Base-by-base conservation (phyloP, 2,888 invertebrate species). In the Ormyrus pomaceus region DNA sequence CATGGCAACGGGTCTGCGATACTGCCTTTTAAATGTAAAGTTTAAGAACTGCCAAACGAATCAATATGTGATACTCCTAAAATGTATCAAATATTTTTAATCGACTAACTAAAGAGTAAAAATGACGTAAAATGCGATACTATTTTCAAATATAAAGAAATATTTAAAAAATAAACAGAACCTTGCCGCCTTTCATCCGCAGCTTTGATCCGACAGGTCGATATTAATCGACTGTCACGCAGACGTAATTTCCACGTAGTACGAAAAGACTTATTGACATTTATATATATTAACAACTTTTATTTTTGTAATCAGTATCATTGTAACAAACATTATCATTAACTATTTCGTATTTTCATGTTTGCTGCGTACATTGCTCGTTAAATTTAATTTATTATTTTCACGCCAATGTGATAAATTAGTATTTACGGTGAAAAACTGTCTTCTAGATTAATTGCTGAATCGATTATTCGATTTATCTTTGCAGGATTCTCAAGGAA, bases 331-430 rank as follows among this genome's bases (percentile, higher is more conserved):
- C 45, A 66, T 76, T 66, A 66, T 76, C 61, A 80, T 75, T 66
- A 77, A 72, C 66, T 77, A 69, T 55, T 69, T 69, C 77, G 51
- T 78, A 71, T 65, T 53, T 68, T 71, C 78, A 71, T 71, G 46
- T 68, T 69, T 64, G 73, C 73, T 79, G 74, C 73, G 66, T 79
- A 80, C 64, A 78, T 81, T 72, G 62, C 76, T 76, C 70, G 77
- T 69, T 78, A 73, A 82, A 82, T 80, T 79, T 79, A 82, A 82
- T 77, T 81, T 82, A 81, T 84, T 84, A 84, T 75, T 83, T 83
- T 86, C 84, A 86, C 84, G 82, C 66, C 82, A 79, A 85, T 86
- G 86, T 87, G 87, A 87, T 87, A 86, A 85, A 85, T 84, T 86
- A 85, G 85, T 83, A 85, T 86, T 85, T 85, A 85, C 83, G 77